Evolutionary conservation across 2,113 vertebrate species (phyloP).

Genomic region (Saguinus midas): DNA sequence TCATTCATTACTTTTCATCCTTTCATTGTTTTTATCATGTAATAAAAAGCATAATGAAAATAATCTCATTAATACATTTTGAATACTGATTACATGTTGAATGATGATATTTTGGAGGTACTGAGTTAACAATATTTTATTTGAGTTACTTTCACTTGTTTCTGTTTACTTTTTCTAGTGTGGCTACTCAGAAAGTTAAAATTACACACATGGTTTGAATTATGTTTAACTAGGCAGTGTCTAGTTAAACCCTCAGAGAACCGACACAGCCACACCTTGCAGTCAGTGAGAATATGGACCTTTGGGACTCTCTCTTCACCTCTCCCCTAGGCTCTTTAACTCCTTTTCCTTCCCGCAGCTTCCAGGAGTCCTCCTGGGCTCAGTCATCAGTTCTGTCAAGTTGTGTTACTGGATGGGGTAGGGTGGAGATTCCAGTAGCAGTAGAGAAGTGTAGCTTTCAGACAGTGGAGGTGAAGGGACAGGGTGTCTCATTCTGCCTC

Average conservation of each 20-base stretch:
- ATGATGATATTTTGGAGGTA: neutral
- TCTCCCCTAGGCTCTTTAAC: no score
- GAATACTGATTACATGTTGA: neutral
- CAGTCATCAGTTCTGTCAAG: neutral
- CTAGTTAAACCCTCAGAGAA: neutral
- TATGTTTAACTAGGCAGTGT: neutral
- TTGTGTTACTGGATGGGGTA: neutral
- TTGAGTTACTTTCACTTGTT: neutral
- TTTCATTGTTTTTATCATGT: neutral
- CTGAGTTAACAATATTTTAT: neutral
- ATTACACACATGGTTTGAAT: rapidly evolving
- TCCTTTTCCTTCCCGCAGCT: neutral
- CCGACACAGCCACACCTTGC: rapidly evolving
- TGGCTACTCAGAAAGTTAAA: neutral
- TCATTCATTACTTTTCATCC: neutral
- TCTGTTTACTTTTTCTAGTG: neutral
- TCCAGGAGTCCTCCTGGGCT: neutral
- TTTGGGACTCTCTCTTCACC: neutral
- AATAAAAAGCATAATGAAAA: neutral
- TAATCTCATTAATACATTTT: neutral
- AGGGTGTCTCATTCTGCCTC: rapidly evolving
- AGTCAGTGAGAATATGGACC: neutral
- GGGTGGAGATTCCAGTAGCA: rapidly evolving
- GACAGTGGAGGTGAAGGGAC: neutral
- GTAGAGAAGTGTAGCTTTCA: neutral